Conservation (phyloP, 2,113 vertebrate genomes). For the Coracopsis vasa region DNA sequence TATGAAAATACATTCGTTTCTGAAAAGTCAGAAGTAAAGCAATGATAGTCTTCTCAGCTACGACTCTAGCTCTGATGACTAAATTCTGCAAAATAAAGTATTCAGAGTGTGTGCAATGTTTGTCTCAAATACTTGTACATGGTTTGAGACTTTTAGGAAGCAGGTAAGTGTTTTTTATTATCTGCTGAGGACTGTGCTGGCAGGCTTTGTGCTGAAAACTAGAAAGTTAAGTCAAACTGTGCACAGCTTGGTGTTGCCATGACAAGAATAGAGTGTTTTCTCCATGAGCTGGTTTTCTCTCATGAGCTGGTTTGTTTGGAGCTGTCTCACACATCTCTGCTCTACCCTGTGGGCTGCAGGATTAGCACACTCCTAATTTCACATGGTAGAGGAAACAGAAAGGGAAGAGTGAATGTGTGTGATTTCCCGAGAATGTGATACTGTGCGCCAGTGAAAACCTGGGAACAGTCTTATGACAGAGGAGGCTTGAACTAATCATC, state of each 20-base stretch:
- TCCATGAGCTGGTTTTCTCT: neutral
- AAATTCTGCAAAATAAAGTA: neutral
- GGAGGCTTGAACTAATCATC: neutral
- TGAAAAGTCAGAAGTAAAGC: neutral
- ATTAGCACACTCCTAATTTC: neutral
- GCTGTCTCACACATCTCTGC: neutral
- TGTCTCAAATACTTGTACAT: neutral
- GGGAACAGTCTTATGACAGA: neutral
- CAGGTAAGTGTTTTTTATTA: neutral
- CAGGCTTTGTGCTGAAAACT: neutral
- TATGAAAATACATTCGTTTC: neutral
- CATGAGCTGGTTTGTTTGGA: neutral
- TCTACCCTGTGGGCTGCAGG: neutral
- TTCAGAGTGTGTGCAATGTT: neutral
- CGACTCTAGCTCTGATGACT: neutral
- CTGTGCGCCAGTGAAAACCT: neutral
- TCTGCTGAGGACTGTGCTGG: neutral
- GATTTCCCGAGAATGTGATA: neutral
- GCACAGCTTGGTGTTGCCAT: neutral
- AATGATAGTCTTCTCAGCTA: neutral
- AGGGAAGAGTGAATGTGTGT: neutral
- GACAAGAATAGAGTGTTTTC: neutral
- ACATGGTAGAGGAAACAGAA: rapidly evolving
- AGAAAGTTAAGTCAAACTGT: neutral
- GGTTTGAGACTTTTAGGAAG: neutral